These are phyloP conservation scores for Symphodus melops DNA, from an alignment of 2,113 vertebrate species.

Conservation along the genomic window DNA sequence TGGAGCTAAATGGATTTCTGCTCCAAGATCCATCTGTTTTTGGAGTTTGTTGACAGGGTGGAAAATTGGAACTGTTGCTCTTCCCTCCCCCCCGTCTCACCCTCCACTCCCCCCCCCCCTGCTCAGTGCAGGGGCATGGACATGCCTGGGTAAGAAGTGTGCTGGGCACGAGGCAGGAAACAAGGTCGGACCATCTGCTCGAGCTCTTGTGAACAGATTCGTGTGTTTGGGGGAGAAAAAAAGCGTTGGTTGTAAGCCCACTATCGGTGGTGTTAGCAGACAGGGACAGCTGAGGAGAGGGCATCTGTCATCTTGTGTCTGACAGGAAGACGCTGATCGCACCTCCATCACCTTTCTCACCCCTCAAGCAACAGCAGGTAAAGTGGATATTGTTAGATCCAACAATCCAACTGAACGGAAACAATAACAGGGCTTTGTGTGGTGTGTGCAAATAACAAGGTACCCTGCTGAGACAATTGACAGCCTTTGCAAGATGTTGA, in stretches of 20 bases:
- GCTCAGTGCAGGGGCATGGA: conserved; percentile 27
- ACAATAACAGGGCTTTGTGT: conserved; percentile 7
- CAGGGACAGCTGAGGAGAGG: conserved; percentile 42
- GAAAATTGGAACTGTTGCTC: conserved; percentile 76
- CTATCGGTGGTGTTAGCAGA: conserved; percentile 14
- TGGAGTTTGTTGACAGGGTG: conserved; percentile 73
- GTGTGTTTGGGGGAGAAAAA: conserved; percentile 7
- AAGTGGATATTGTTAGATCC: conserved; percentile 26
- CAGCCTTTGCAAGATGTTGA: background rate
- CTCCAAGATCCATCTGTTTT: conserved; percentile 76
- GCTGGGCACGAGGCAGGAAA: conserved; percentile 48
- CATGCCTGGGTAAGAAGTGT: conserved; percentile 26
- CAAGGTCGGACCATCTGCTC: conserved; percentile 50
- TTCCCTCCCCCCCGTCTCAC: conserved; percentile 23
- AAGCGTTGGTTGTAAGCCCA: conserved; percentile 1
- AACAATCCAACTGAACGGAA: background rate
- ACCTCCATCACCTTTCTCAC: conserved; percentile 55
- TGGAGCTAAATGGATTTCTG: conserved; percentile 77
- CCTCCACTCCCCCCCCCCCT: background rate
- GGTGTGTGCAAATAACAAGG: conserved; percentile 13
- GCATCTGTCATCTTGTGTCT: background rate
- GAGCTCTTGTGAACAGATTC: conserved; percentile 17
- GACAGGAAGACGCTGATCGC: conserved; percentile 39
- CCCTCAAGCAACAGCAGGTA: conserved; percentile 8
- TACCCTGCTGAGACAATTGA: conserved; percentile 1